Conservation (phyloP, 2,888 invertebrate species). For the Petrolisthes manimaculis region DNA sequence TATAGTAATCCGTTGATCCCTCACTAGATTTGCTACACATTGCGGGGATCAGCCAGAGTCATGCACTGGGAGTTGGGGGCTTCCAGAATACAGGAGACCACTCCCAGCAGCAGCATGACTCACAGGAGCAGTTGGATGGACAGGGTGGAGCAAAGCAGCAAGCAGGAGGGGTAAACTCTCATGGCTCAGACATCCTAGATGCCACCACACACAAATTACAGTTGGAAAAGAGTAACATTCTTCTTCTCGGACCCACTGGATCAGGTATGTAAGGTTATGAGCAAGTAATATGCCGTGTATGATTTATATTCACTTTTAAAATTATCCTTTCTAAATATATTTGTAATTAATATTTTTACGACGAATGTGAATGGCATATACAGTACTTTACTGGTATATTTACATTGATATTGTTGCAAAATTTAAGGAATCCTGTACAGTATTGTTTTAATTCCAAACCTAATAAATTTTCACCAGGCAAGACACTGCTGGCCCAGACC, state of each 20-base stretch:
- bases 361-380: neutral
- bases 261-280: conserved; percentile 73
- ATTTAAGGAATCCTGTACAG: too few relatives aligned
- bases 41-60: conserved; percentile 81
- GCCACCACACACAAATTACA: conserved; percentile 84
- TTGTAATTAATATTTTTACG: neutral
- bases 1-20: neutral
- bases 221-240: conserved; percentile 94
- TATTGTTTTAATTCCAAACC: neutral
- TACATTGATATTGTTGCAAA: neutral
- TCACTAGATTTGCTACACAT: conserved; percentile 85
- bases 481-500: conserved; percentile 96
- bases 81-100: conserved; percentile 66
- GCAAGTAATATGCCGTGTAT: too few relatives aligned
- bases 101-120: conserved; percentile 67
- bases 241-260: conserved; percentile 96
- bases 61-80: conserved; percentile 73
- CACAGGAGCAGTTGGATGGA: conserved; percentile 43
- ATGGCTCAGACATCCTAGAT: conserved; percentile 83
- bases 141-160: conserved; percentile 45
- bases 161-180: conserved; percentile 47
- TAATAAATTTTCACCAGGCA: conserved; percentile 76
- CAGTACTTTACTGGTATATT: neutral
- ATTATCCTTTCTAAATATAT: neutral
- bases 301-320: too few relatives aligned